These are phyloP conservation scores for Galeopterus variegatus DNA, from an alignment of 2,113 vertebrate genomes.

Conservation along the genomic window DNA sequence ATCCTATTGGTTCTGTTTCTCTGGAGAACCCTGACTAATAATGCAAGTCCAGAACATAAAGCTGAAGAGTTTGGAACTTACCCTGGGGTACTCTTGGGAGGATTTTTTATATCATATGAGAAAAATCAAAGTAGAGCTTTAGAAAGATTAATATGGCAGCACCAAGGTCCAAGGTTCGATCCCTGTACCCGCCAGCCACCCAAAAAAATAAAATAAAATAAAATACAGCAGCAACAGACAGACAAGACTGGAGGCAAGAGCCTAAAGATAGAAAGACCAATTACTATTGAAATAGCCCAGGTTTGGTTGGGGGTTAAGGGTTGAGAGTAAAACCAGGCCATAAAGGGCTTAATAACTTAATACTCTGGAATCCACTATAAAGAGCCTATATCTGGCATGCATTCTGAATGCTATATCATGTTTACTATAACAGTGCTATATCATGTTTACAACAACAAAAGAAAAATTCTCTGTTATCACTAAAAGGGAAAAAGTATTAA, in stretches of 20 bases:
- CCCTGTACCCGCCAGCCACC: too few relatives aligned
- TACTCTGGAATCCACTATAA: not conserved
- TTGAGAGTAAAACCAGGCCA: not conserved
- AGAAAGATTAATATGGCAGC: not conserved
- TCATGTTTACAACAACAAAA: not conserved
- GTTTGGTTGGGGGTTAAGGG: not conserved
- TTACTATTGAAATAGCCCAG: not conserved
- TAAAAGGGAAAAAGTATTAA: conserved; percentile 13
- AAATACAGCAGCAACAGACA: not conserved
- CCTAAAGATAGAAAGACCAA: not conserved
- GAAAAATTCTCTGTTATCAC: not conserved
- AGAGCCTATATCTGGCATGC: not conserved
- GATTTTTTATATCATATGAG: not conserved
- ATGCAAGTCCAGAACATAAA: not conserved
- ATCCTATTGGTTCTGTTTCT: not conserved
- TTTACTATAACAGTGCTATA: not conserved
- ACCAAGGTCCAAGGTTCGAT: too few relatives aligned
- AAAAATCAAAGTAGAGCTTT: conserved; percentile 17
- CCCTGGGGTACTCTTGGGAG: not conserved
- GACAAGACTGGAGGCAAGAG: not conserved
- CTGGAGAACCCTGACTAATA: not conserved
- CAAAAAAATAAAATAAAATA: too few relatives aligned
- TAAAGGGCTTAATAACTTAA: not conserved
- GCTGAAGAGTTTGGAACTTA: not conserved
- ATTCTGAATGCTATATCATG: not conserved